These are phyloP conservation scores for Tenthredo distinguenda DNA, from an alignment of 2,888 invertebrate genomes.

Conservation along the genomic window DNA sequence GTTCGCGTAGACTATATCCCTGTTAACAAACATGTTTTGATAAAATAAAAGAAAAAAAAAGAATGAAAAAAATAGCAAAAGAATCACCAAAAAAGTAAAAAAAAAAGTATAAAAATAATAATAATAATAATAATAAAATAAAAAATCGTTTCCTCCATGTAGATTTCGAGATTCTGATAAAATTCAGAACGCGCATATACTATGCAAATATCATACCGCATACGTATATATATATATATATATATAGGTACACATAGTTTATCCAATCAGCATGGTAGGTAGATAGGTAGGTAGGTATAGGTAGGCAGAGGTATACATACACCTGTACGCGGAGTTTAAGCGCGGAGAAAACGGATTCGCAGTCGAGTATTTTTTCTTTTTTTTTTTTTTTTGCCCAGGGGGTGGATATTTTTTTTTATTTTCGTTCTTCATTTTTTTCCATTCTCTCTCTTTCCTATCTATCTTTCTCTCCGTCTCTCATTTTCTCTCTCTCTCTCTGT, in stretches of 20 bases:
- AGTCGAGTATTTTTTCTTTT: neutral
- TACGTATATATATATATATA: neutral
- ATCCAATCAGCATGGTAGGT: neutral
- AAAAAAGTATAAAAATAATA: too few species aligned
- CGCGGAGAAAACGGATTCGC: neutral
- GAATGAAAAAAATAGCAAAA: too few species aligned
- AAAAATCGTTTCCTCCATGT: neutral
- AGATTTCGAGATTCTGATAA: neutral
- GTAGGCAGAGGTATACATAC: neutral
- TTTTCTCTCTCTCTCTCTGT: neutral
- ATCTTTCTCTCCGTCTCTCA: too few species aligned
- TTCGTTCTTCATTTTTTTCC: neutral
- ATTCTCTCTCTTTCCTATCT: neutral
- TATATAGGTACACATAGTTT: neutral
- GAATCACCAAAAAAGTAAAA: too few species aligned
- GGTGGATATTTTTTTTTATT: neutral
- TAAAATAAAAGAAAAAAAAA: too few species aligned
- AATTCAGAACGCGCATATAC: neutral
- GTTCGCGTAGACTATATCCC: too few species aligned
- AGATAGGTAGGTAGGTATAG: neutral
- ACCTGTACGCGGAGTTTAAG: neutral
- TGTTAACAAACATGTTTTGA: too few species aligned
- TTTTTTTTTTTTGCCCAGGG: neutral
- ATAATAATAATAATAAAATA: too few species aligned
- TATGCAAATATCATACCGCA: constrained; percentile 1